Base-by-base conservation (phyloP, 2,797 vertebrate genomes). In the Semaprochilodus insignis region DNA sequence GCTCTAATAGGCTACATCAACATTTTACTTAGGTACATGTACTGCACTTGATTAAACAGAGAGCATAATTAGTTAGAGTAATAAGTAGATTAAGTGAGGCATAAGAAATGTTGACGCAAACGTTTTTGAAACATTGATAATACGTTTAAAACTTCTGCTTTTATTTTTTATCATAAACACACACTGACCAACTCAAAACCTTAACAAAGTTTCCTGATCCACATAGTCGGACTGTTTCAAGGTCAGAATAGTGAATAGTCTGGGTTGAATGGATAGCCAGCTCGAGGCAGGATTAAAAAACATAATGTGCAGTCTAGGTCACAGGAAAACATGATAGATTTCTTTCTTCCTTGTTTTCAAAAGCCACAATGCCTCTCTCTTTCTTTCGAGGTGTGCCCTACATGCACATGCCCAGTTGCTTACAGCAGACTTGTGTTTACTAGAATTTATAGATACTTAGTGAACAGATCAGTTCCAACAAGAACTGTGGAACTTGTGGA, bases 271-370 rank as follows among this genome's bases (percentile, higher is more conserved):
- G 62, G 60, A 66, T 67, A 55, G 52, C 59, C 59, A 36, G 44
- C 27, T 54, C 7, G 15, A 65, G 59, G 55, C 62, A 67, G 72
- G 71, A 66, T 57, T 66, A 65, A 27, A 21, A 63, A 84, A 74
- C 67, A 75, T 76, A 80, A 84, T 76, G 78, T 80, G 63, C 23
- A 67, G 63, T 79, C 60, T 57, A 80, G 77, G 52, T 79, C 77
- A 79, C 51, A 67, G 70, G 82, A 83, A 83, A 69, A 44, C 69
- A 83, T 83, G 69, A 74, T 34, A 74, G 44, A 83, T 77, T 76
- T 66, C 69, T 73, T 48, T 67, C 19, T 67, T 83, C 72, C 77
- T 75, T 62, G 77, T 75, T 69, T 83, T 80, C 34, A 78, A 79
- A 74, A 51, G 16, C 63, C 54, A 80, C 77, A 80, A 55, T 79